Base-by-base conservation (phyloP, 37 sponge, comb jelly and placozoan genomes). In the Chondrosia reniformis region DNA sequence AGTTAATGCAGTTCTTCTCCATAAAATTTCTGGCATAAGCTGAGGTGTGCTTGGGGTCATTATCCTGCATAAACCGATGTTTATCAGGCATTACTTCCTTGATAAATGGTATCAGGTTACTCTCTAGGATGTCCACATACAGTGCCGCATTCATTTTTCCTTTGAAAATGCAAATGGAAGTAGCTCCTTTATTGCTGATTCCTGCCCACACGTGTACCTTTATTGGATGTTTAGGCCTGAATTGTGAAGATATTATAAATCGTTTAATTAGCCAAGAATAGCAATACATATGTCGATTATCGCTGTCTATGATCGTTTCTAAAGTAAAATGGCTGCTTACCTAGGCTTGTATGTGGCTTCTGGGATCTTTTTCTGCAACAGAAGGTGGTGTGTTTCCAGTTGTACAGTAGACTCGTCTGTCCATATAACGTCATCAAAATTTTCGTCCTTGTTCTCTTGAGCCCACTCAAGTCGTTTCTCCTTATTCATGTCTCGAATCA, bases 181-280 rank as follows among this genome's bases (percentile, higher is more conserved):
- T 72, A 24, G 39, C 24, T 4, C 74, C 74, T 17, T 45, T 31
- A n/a, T 72, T 31, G 74, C 74, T 72, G n/a, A 72, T 72, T 19
- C 74, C 44, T 24, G 74, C 42, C 44, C 74, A 72, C 41, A 72
- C 74, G 42, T 72, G 74, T 10, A 72, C 42, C n/a, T 72, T 72
- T 1, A 39, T 36, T 17, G 74, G 74, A 37, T 72, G 42, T 25
- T 72, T 72, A 21, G 74, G 74, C 25, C 24, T 37, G 38, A 45
- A 45, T 37, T 72, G 31, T 3, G 33, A 34, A 15, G n/a, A n/a
- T n/a, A n/a, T n/a, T n/a, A n/a, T n/a, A n/a, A n/a, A n/a, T n/a
- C n/a, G n/a, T n/a, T n/a, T n/a, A n/a, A n/a, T n/a, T n/a, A n/a
- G n/a, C n/a, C n/a, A n/a, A n/a, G n/a, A n/a, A n/a, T n/a, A n/a